Evolutionary conservation across 2,797 vertebrate genomes (phyloP), one percentile per base, ranked within the genome.

Genomic region (Sebastes taczanowskii): DNA sequence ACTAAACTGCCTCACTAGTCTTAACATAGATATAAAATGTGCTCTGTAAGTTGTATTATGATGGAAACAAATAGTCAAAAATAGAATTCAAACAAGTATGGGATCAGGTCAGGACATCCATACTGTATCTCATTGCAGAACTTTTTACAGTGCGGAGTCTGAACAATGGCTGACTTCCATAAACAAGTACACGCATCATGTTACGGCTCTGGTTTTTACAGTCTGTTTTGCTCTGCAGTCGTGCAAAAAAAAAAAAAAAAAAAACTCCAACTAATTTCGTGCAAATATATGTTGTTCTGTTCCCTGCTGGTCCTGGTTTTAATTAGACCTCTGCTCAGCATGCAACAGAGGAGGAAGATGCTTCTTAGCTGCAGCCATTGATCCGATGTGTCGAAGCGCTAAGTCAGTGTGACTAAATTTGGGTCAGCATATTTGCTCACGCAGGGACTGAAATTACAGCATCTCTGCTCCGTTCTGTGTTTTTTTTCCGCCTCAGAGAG

Each of bases 341-440:
- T 56, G 56, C 80, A 60, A 35, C 72, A 34, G 80, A 72, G 76
- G 85, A 81, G 68, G 74, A 65, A 2, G 81, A 78, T 2, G 84
- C 77, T 73, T 23, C 70, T 77, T 22, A 83, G 88, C 85, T 22
- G 67, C 83, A 85, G 74, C 70, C 84, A 85, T 81, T 81, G 89
- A 90, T 87, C 87, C 68, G 20, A 22, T 25, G 77, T 65, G 71
- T 60, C 59, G 65, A 55, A 75, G 77, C 20, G 52, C 82, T 71
- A 71, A 89, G 88, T 81, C 42, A 70, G 80, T 78, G 80, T 71
- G 84, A 86, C 88, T 84, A 86, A 74, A 90, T 93, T 62, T 93
- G 88, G 83, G 90, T 91, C 88, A 91, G 82, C 86, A 38, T 81
- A 73, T 92, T 86, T 82, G 67, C 77, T 65, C 11, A 63, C 35